Conservation (phyloP, 2,113 vertebrate genomes). For the Chlorodrepanis virens region DNA sequence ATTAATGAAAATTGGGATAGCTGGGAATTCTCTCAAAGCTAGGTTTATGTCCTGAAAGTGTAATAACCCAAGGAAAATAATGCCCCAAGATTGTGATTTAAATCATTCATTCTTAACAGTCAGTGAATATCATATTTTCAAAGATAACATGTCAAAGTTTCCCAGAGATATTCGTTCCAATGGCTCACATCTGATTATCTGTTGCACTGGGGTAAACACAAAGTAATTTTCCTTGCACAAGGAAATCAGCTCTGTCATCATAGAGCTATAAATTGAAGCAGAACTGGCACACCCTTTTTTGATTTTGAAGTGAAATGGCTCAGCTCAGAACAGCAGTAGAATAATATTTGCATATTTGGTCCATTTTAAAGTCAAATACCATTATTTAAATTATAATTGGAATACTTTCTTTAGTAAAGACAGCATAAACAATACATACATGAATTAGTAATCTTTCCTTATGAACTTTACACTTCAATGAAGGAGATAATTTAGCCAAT, state of each 20-base stretch:
- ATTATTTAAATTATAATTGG: constrained; percentile 33
- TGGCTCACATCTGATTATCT: neutral
- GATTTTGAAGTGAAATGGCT: neutral
- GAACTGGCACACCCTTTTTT: neutral
- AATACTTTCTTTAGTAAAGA: constrained; percentile 14
- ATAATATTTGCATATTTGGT: constrained; percentile 23
- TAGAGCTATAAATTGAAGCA: neutral
- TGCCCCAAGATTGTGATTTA: neutral
- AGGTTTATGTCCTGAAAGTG: neutral
- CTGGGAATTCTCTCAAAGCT: neutral
- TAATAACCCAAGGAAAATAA: neutral
- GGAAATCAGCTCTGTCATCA: neutral
- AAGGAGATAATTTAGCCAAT: neutral
- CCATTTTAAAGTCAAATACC: constrained; percentile 5
- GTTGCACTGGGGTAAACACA: neutral
- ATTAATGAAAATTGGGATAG: neutral
- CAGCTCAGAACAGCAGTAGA: neutral
- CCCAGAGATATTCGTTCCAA: constrained; percentile 12
- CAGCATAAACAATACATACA: constrained; percentile 16
- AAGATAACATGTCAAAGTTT: neutral
- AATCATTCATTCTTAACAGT: neutral
- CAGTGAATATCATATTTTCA: constrained; percentile 22
- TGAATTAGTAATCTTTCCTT: constrained; percentile 16
- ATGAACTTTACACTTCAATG: neutral
- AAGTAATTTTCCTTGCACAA: neutral